phyloP scores from a whole-genome alignment of 2,113 vertebrate genomes.

The Struthidea cinerea region DNA sequence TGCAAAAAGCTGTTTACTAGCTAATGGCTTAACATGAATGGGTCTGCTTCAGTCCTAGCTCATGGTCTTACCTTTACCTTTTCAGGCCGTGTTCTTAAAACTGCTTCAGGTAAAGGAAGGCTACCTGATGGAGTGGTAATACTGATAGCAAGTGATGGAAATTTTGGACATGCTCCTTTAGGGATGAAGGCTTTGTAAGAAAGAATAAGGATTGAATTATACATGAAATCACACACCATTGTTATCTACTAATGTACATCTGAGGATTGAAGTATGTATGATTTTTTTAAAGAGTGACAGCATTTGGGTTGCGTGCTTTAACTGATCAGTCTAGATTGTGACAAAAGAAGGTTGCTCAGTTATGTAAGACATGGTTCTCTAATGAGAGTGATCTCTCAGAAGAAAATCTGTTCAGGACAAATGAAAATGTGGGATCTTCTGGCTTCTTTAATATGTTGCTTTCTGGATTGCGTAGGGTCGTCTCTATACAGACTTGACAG shows the following conservation, averaged over 20 bases:
- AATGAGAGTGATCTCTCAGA: not conserved
- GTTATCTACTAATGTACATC: not conserved
- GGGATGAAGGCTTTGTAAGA: not conserved
- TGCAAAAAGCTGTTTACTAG: not conserved
- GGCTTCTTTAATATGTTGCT: not conserved
- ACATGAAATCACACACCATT: not conserved
- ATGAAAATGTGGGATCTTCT: not conserved
- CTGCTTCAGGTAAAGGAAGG: not conserved
- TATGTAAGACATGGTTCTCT: not conserved
- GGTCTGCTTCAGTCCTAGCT: not conserved
- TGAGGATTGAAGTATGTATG: not conserved
- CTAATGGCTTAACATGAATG: not conserved
- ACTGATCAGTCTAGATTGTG: not conserved
- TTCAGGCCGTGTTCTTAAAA: slow-evolving; percentile 18
- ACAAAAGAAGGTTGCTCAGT: not conserved
- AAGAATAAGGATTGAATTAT: not conserved
- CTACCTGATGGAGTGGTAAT: not conserved
- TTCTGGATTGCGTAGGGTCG: not conserved
- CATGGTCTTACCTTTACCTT: not conserved
- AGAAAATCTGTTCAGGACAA: not conserved
- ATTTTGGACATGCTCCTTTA: not conserved
- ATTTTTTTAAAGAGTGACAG: not conserved
- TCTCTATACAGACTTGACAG: not conserved
- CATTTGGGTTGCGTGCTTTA: not conserved
- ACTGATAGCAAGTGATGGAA: not conserved